Evolutionary conservation across 1,140 invertebrate species (phyloP), one percentile per base, ranked within the genome.

Genomic region (Drosophila eugracilis): DNA sequence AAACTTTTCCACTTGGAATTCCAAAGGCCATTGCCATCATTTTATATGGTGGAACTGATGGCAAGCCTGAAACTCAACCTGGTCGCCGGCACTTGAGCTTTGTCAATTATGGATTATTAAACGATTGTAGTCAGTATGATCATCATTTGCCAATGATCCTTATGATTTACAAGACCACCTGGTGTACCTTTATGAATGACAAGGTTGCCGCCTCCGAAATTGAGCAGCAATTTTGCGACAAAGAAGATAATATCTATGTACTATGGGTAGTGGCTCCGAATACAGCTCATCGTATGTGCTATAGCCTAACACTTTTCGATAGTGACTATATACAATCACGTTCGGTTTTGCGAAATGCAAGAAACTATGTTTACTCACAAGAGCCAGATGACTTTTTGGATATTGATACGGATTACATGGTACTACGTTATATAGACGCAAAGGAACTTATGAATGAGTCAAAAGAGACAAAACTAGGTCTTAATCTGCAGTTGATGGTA

Each of bases 281-380:
- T 3, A 49, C 60, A 1, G 32, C 60, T 0, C 52, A 53, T 1
- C 55, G 53, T 1, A 5, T 79, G 1, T 39, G 47, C 26, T 81
- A 76, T 21, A 67, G 76, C 0, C 7, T 81, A 3, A 81, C 78
- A 4, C 24, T 66, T n/a, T 79, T 45, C 4, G 67, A 79, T 67
- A 47, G 48, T 0, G 22, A 36, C 7, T 75, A 72, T 36, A 0
- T 32, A 1, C 26, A 76, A 5, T 67, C 77, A 7, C 60, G 66
- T 0, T 66, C 76, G 17, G 71, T 78, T 3, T n/a, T 80, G 1
- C 71, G 78, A 0, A 17, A 21, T 0, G 15, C 75, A 6, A 50
- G 77, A 2, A 42, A 72, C 10, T 79, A 39, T 3, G 19, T 52
- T 0, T 9, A 21, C 2, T 44, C 28, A 1, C 78, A 81, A 36